Percentiles rank a stretch among this genome's conserved stretches.
phyloP scores from a whole-genome alignment of 2,888 invertebrate species.

The Idaea biselata region DNA sequence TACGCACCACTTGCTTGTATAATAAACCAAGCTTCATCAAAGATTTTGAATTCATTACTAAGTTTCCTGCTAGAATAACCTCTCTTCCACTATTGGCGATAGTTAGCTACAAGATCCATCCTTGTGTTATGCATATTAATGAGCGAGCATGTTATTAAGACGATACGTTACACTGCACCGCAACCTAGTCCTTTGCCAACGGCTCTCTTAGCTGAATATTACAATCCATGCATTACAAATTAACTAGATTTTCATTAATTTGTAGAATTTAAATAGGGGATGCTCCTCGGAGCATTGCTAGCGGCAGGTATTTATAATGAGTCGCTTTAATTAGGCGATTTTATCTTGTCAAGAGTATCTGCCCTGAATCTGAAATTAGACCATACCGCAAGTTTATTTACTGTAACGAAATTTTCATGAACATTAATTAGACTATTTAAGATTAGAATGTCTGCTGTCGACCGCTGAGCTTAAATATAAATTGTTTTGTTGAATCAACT shows the following conservation, averaged over 20 bases:
- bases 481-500: neutral
- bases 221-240: conserved; percentile 36
- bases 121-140: conserved; percentile 73
- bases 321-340: conserved; percentile 26
- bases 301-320: conserved; percentile 18
- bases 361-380: conserved; percentile 29
- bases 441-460: conserved; percentile 32
- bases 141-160: conserved; percentile 57
- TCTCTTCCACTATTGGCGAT: conserved; percentile 52
- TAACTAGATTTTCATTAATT: conserved; percentile 17
- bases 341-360: conserved; percentile 27
- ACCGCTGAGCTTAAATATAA: conserved; percentile 17
- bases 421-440: conserved; percentile 38
- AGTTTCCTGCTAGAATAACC: conserved; percentile 65
- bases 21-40: conserved; percentile 58
- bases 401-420: conserved; percentile 30
- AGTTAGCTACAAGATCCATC: conserved; percentile 56
- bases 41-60: conserved; percentile 71
- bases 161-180: conserved; percentile 40
- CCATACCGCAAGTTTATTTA: conserved; percentile 25
- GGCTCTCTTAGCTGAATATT: conserved; percentile 33
- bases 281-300: conserved; percentile 7
- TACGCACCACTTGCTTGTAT: conserved; percentile 40
- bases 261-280: conserved; percentile 9
- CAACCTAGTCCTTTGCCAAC: conserved; percentile 19